Evolutionary conservation across 1,140 invertebrate species (phyloP), one percentile per base, ranked within the genome.

Genomic region (Dysdera silvatica): DNA sequence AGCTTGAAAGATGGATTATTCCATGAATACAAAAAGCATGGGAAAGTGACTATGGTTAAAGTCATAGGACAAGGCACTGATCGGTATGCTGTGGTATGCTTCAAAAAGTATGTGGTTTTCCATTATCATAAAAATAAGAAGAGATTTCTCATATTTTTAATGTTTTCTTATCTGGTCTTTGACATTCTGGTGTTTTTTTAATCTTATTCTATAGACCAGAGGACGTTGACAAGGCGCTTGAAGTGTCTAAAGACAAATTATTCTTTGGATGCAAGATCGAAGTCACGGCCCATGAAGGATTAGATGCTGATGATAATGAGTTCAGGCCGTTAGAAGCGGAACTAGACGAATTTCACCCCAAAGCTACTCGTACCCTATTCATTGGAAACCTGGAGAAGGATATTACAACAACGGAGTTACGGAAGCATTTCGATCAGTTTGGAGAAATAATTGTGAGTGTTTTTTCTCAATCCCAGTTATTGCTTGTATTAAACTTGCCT

Each of bases 11-110:
- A 98, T 79, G 93, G 93, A 62, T 82, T 98, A 62, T 98, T 93
- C 80, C 94, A 98, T 79, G 94, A 97, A 77, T 98, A 96, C 81
- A 96, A 97, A 79, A 97, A 97, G 72, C 91, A 97, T 78, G 93
- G 94, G 28, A 97, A 96, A 80, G 91, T 98, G 69, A 90, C 89
- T 67, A 91, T 89, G 82, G 93, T 98, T 28, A 93, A 89, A 73
- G 83, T 95, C 20, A 84, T 88, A 23, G 90, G 89, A 1, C 82
- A 87, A 69, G 88, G 85, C 61, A 83, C 83, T 18, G 87, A 89
- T 67, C 80, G 91, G 67, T 89, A 89, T 78, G 91, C 90, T 51
- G 81, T 94, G 57, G 90, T 89, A 43, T 93, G 90, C 74, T 98
- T 98, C 77, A 96, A 95, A 77, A 96, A 96, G 78, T 79, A 72